Conservation (phyloP, 2,888 invertebrate species). For the Sminthurides aquaticus region DNA sequence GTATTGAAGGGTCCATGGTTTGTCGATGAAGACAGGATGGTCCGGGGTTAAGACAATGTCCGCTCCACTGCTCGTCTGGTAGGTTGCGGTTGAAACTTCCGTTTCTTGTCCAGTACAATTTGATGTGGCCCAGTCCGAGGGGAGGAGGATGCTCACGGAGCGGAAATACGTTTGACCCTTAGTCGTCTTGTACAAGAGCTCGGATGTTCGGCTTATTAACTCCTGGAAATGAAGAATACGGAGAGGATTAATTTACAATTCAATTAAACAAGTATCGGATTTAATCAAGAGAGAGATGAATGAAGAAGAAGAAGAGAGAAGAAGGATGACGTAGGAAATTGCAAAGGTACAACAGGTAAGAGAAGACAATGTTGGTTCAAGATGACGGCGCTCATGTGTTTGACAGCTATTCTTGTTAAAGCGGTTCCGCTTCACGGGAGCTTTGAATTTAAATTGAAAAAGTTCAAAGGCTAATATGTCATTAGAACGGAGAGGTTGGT, state of each 20-base stretch:
- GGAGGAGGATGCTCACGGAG: constrained; percentile 40
- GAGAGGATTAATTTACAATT: not conserved
- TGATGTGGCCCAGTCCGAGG: constrained; percentile 39
- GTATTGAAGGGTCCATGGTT: constrained; percentile 42
- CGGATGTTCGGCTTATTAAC: constrained; percentile 41
- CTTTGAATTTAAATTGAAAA: not conserved
- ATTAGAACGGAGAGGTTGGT: constrained; percentile 6
- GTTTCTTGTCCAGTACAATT: constrained; percentile 39
- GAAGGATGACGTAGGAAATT: not conserved
- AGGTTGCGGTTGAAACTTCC: constrained; percentile 40
- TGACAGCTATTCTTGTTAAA: not conserved
- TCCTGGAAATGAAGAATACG: constrained; percentile 27
- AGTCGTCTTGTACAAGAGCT: constrained; percentile 38
- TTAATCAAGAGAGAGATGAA: not conserved
- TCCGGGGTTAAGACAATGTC: constrained; percentile 40
- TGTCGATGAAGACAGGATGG: constrained; percentile 43
- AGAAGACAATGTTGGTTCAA: not conserved
- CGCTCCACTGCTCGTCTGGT: constrained; percentile 34
- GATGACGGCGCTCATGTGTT: not conserved
- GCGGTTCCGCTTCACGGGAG: not conserved
- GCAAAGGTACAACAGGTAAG: not conserved
- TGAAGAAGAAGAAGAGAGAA: constrained; percentile 2
- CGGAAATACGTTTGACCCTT: constrained; percentile 41
- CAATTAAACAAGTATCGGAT: not conserved
- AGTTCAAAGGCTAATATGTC: constrained; percentile 16